Evolutionary conservation across 2,888 invertebrate genomes (phyloP), one percentile per base, ranked within the genome.

Genomic region (Synanthedon andrenaeformis): DNA sequence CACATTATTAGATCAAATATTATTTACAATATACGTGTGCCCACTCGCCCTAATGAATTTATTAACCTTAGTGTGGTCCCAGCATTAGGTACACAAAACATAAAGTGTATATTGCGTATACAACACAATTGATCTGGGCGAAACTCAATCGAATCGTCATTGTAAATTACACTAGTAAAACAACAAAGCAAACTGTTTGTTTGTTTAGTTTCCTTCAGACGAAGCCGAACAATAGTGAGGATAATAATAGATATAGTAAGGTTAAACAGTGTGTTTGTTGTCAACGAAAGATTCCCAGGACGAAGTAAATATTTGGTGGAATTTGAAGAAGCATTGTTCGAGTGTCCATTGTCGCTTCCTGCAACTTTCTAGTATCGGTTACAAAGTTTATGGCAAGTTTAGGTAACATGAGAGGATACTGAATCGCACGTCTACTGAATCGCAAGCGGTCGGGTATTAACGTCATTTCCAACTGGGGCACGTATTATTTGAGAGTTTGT

Each of bases 401-500:
- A 54, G 59, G 58, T 58, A 58, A 61, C 58, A 56, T 55, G 58
- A 59, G 61, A 59, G 58, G 60, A 58, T 57, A 56, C 56, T 52
- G 58, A 54, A 56, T 28, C 53, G 57, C 54, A 59, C 59, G 58
- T 53, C 55, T 28, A 28, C 53, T 55, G 61, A 59, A 61, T 61
- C 53, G 53, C 53, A 59, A 61, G 59, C 57, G 59, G 55, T 41
- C 41, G 51, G 56, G 55, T 57, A 57, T 58, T 57, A 57, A 42
- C 56, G 56, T 53, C 55, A 53, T 58, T 60, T 57, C 54, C 60
- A 60, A 58, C 56, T 58, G 58, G 55, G 51, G 57, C 62, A 62
- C 62, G 62, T 62, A 62, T 62, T 62, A 62, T 62, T 62, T 57
- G 59, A 55, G 62, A 62, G 62, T 62, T 62, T 62, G 60, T 57